Percentiles rank a stretch among this genome's conserved stretches.
phyloP scores from a whole-genome alignment of 2,797 vertebrate species.

The Lemur catta region DNA sequence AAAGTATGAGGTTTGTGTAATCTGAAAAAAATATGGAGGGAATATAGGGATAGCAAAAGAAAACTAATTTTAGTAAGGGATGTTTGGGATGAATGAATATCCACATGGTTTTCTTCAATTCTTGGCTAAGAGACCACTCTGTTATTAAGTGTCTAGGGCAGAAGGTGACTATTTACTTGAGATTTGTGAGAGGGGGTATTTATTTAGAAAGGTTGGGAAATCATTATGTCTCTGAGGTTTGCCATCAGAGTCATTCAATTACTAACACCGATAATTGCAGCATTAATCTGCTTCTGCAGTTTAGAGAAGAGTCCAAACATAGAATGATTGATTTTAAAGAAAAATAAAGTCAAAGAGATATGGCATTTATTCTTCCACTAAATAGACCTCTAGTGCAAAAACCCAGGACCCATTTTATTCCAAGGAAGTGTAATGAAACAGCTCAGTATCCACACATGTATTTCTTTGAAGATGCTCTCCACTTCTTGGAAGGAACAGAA shows the following conservation, averaged over 20 bases:
- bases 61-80: background rate
- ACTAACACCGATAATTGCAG: constrained; percentile 53
- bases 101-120: background rate
- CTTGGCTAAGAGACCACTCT: background rate
- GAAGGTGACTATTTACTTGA: background rate
- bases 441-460: background rate
- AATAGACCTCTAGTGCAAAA: background rate
- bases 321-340: constrained; percentile 30
- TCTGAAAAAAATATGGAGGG: background rate
- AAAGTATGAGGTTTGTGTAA: background rate
- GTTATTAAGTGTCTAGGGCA: background rate
- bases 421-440: background rate
- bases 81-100: background rate
- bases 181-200: background rate
- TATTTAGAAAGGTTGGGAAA: constrained; percentile 45
- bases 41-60: background rate
- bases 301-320: constrained; percentile 44
- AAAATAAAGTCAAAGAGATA: constrained; percentile 32
- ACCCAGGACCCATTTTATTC: background rate
- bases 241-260: constrained; percentile 30
- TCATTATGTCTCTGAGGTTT: constrained; percentile 1
- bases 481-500: constrained; percentile 1
- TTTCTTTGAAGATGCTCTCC: background rate
- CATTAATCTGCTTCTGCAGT: constrained; percentile 55
- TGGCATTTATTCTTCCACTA: constrained; percentile 12